phyloP scores from a whole-genome alignment of 2,797 vertebrate species.

The Fratercula arctica region DNA sequence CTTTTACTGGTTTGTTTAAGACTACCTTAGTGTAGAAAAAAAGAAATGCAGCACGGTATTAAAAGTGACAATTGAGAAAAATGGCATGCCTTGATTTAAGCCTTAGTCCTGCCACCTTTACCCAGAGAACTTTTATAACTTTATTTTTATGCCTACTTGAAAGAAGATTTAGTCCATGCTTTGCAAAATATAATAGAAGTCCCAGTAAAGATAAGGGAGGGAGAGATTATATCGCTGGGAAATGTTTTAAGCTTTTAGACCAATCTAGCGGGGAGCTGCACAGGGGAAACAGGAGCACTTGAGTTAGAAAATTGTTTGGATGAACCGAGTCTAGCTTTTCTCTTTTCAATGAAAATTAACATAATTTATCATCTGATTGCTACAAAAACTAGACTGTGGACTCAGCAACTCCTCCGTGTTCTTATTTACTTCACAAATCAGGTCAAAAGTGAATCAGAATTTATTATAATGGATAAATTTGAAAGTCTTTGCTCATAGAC shows the following conservation, averaged over 20 bases:
- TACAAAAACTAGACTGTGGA: background rate
- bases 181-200: background rate
- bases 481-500: background rate
- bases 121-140: background rate
- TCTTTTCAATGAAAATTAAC: background rate
- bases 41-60: background rate
- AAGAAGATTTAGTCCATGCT: background rate
- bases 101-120: background rate
- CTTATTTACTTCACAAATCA: background rate
- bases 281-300: background rate
- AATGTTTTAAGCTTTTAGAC: background rate
- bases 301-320: background rate
- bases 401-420: background rate
- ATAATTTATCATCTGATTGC: background rate
- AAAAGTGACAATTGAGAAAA: background rate
- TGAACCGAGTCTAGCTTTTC: background rate
- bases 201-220: background rate
- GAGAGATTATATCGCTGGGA: background rate
- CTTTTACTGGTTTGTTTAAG: background rate
- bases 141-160: background rate
- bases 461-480: background rate
- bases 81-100: background rate
- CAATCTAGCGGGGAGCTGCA: background rate
- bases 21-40: background rate
- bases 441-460: background rate